Conservation (phyloP, 2,113 vertebrate genomes). For the Poeciliopsis retropinna region DNA sequence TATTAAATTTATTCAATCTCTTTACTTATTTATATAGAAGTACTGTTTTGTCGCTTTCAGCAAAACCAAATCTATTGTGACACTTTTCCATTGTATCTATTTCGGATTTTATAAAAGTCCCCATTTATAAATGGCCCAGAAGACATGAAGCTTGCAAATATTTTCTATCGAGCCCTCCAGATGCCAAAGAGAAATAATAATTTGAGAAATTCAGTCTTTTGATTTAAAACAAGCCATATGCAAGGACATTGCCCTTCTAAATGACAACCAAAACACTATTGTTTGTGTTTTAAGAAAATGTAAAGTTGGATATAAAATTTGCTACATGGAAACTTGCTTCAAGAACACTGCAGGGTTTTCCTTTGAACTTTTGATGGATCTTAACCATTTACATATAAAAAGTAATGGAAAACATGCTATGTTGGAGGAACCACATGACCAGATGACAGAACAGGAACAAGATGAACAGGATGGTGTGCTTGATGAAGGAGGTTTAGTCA, state of each 20-base stretch:
- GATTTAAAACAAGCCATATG: no score
- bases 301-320: no score
- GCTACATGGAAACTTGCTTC: no score
- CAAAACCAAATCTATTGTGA: slow-evolving; percentile 11
- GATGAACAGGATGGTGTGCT: no score
- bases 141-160: neutral
- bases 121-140: neutral
- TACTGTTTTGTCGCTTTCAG: neutral
- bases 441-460: no score
- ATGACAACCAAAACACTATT: no score
- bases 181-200: no score
- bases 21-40: neutral
- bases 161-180: neutral
- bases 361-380: neutral
- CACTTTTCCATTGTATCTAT: neutral
- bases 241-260: no score
- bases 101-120: neutral
- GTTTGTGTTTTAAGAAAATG: no score
- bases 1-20: neutral
- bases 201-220: no score
- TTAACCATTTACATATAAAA: neutral
- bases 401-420: neutral
- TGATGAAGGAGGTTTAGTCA: no score
- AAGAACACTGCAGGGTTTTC: neutral
- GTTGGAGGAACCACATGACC: no score